phyloP scores from a whole-genome alignment of 2,113 vertebrate species.

The Cheilinus undulatus region DNA sequence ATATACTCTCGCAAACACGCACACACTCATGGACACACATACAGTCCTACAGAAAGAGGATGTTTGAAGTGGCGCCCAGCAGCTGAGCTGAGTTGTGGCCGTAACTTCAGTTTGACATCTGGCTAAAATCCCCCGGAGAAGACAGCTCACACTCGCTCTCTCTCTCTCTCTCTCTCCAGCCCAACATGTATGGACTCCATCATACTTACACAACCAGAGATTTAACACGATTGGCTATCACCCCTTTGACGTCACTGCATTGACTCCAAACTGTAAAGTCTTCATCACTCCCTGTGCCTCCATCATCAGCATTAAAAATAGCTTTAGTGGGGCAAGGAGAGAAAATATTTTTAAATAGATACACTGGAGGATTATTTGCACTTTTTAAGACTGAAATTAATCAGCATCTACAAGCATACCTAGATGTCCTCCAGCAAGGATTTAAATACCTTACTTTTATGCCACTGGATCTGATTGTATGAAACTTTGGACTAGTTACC shows the following conservation, averaged over 20 bases:
- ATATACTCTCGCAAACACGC: slow-evolving; percentile 25
- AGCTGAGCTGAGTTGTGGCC: slow-evolving; percentile 66
- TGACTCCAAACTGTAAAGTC: too few species aligned
- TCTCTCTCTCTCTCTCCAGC: not conserved
- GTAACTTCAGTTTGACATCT: slow-evolving; percentile 75
- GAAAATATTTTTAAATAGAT: not conserved
- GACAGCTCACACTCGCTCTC: not conserved
- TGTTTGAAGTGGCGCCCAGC: slow-evolving; percentile 74
- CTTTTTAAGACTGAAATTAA: not conserved
- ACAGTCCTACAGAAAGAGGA: slow-evolving; percentile 16
- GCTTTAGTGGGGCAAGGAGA: not conserved
- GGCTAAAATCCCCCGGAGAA: slow-evolving; percentile 42
- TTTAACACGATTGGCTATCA: slow-evolving; percentile 9
- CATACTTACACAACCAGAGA: slow-evolving; percentile 1
- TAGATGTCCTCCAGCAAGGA: too few species aligned
- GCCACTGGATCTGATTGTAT: too few species aligned
- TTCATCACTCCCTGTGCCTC: too few species aligned
- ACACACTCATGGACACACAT: slow-evolving; percentile 19
- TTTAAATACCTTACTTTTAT: too few species aligned
- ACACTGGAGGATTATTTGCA: not conserved
- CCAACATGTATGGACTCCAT: slow-evolving; percentile 19
- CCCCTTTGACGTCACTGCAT: not conserved
- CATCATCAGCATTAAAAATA: not conserved
- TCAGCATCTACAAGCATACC: not conserved
- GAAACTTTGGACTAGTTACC: too few species aligned